These are phyloP conservation scores for Myrmecophaga tridactyla DNA, from an alignment of 2,113 vertebrate genomes.

Conservation along the genomic window DNA sequence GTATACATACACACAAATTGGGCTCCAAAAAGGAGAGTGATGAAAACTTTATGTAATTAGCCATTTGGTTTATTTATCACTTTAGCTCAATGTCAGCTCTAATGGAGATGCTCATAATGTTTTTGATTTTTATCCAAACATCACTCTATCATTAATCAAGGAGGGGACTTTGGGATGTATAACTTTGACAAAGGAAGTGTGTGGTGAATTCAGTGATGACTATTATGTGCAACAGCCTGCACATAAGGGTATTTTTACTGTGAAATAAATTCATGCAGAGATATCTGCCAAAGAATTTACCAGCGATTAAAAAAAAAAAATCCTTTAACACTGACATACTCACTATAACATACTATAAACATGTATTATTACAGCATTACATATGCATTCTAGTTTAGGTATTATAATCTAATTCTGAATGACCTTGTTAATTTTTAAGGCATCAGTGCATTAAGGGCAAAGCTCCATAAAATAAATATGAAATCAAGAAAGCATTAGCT, in stretches of 20 bases:
- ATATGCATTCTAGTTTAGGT: conserved; percentile 77
- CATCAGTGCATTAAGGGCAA: conserved; percentile 85
- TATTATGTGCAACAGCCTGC: conserved; percentile 44
- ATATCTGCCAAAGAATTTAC: conserved; percentile 54
- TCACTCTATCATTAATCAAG: conserved; percentile 36
- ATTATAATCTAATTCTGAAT: conserved; percentile 79
- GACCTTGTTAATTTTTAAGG: conserved; percentile 85
- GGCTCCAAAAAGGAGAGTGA: conserved; percentile 58
- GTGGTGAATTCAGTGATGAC: conserved; percentile 29
- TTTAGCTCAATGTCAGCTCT: conserved; percentile 28
- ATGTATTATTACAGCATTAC: conserved; percentile 66
- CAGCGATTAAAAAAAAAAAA: conserved; percentile 57
- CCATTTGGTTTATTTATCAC: conserved; percentile 29
- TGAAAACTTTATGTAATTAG: conserved; percentile 10
- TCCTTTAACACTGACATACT: conserved; percentile 61
- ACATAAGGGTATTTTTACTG: conserved; percentile 29
- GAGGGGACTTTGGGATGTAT: background rate
- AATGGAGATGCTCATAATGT: conserved; percentile 36
- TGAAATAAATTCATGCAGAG: conserved; percentile 55
- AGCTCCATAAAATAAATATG: conserved; percentile 78
- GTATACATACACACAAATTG: conserved; percentile 32
- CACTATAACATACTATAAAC: conserved; percentile 62
- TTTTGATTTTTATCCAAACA: conserved; percentile 38
- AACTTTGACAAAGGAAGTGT: conserved; percentile 24
- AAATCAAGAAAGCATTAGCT: conserved; percentile 64